Evolutionary conservation across 2,888 invertebrate genomes (phyloP).

Genomic region (Dolomedes plantarius): DNA sequence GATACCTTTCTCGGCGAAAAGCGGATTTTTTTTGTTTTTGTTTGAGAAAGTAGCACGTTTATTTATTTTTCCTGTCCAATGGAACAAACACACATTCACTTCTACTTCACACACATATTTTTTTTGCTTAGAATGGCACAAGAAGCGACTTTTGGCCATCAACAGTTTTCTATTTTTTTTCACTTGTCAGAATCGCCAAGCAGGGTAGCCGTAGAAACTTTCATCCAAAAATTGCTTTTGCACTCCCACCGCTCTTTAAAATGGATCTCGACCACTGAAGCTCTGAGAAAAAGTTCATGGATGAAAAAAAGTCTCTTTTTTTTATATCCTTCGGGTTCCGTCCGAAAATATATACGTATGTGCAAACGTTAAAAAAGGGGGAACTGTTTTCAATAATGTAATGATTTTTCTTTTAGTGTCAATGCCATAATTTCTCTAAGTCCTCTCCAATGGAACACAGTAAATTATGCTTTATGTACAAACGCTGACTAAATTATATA

Average conservation of each 20-base stretch:
- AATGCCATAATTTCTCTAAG: conserved; percentile 7
- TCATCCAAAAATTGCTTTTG: not conserved
- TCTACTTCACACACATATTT: not conserved
- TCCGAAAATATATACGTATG: conserved; percentile 37
- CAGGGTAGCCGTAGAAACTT: not conserved
- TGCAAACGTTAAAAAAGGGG: conserved; percentile 32
- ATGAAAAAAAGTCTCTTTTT: conserved; percentile 31
- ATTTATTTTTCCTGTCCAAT: not conserved
- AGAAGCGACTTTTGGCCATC: not conserved
- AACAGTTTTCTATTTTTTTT: no score
- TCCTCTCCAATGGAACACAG: not conserved
- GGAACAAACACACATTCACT: not conserved
- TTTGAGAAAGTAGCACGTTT: not conserved
- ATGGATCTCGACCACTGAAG: conserved; percentile 27
- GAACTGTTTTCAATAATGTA: not conserved
- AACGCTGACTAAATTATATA: conserved; percentile 13
- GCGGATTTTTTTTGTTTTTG: no score
- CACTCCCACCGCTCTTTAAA: not conserved
- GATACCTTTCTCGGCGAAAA: not conserved
- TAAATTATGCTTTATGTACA: conserved; percentile 9
- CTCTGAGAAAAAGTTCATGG: conserved; percentile 29
- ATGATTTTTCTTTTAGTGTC: not conserved
- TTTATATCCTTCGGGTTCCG: conserved; percentile 7
- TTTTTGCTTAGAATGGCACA: not conserved
- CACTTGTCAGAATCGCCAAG: not conserved